Conservation (phyloP, 2,113 vertebrate genomes). For the Chloroceryle aenea region DNA sequence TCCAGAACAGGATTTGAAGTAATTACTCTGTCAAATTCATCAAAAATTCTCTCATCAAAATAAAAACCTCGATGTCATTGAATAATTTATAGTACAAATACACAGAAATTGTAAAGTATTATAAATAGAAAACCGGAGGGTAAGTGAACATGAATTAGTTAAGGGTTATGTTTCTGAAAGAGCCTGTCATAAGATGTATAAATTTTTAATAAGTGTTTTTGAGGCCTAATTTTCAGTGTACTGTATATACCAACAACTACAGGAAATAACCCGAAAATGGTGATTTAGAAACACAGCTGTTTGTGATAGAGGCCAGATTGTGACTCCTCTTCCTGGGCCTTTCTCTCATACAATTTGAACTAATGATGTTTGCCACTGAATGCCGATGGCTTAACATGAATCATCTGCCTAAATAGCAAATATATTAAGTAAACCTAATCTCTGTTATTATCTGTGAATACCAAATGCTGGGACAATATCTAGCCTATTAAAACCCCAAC, state of each 20-base stretch:
- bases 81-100: conserved; percentile 88
- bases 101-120: conserved; percentile 83
- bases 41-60: conserved; percentile 87
- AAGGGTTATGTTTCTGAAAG: conserved; percentile 81
- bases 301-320: conserved; percentile 69
- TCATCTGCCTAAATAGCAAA: conserved; percentile 68
- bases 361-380: conserved; percentile 69
- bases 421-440: conserved; percentile 69
- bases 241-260: conserved; percentile 71
- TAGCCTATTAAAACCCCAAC: conserved; percentile 61
- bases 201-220: conserved; percentile 86
- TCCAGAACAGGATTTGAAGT: conserved; percentile 84
- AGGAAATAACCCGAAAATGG: conserved; percentile 61
- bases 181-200: conserved; percentile 81
- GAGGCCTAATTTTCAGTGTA: conserved; percentile 77
- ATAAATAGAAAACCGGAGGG: conserved; percentile 85
- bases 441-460: conserved; percentile 59
- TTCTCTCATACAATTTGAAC: conserved; percentile 63
- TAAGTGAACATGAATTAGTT: conserved; percentile 86
- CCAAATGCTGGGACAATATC: conserved; percentile 64
- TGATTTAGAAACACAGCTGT: conserved; percentile 69
- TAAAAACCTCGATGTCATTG: conserved; percentile 85
- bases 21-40: conserved; percentile 89
- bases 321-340: conserved; percentile 46
- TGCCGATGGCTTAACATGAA: conserved; percentile 61